These are phyloP conservation scores for Cuniculus paca DNA, from an alignment of 2,797 vertebrate species.

Conservation along the genomic window DNA sequence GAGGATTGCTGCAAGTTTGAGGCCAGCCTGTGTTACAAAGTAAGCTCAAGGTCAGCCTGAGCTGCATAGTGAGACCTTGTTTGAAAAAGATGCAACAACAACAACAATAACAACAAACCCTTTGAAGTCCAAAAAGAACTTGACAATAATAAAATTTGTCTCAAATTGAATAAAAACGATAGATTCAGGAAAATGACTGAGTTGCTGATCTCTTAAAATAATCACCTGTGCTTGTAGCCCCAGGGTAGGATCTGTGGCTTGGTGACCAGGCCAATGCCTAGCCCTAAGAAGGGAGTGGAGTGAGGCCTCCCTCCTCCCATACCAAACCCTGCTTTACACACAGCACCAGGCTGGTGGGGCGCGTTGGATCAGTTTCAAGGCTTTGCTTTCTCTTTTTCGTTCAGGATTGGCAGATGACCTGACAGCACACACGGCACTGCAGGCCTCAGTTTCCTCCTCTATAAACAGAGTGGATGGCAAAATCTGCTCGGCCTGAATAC, in stretches of 20 bases:
- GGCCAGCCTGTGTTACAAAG: too few species aligned
- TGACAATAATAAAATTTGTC: background rate
- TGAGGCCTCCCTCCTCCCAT: background rate
- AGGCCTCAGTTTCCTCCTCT: background rate
- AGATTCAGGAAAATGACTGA: constrained; percentile 23
- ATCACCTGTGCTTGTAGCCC: background rate
- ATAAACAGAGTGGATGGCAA: background rate
- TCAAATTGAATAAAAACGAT: constrained; percentile 32
- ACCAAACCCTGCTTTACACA: background rate
- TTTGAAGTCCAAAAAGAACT: background rate
- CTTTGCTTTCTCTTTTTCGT: constrained; percentile 41
- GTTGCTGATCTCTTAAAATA: constrained; percentile 26
- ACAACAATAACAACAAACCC: too few species aligned
- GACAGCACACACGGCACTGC: background rate
- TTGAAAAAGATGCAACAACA: too few species aligned
- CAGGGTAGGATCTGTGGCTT: constrained; percentile 14
- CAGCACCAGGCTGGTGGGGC: background rate
- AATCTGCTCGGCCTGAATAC: background rate
- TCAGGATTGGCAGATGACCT: background rate
- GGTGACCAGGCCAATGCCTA: background rate
- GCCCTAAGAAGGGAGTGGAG: background rate
- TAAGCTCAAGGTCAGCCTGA: too few species aligned
- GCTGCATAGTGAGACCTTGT: too few species aligned
- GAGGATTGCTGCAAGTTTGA: too few species aligned
- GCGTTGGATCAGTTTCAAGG: background rate